Evolutionary conservation across 2,888 invertebrate genomes (phyloP).

Genomic region (Spisula solida): DNA sequence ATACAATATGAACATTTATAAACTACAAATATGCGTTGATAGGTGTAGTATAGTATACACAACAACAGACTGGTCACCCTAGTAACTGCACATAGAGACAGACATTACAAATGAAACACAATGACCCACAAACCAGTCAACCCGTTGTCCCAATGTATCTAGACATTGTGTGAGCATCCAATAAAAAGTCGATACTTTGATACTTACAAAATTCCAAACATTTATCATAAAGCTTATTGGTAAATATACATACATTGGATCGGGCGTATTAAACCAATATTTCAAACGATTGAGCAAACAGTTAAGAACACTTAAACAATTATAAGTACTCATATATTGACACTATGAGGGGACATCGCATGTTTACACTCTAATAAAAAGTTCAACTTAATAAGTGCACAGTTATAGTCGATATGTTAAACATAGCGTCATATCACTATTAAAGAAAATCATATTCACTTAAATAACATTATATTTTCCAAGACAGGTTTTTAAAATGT

Average conservation of each 20-base stretch:
- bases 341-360: neutral
- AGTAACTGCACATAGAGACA: neutral
- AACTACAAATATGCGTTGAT: no score
- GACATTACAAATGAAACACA: neutral
- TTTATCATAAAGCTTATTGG: neutral
- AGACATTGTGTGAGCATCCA: neutral
- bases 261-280: neutral
- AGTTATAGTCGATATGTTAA: no score
- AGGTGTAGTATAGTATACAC: no score
- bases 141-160: neutral
- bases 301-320: neutral
- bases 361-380: neutral
- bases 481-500: no score
- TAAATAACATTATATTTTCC: no score
- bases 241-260: slow-evolving; percentile 3
- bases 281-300: neutral
- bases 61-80: neutral
- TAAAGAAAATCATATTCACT: no score
- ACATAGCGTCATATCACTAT: no score
- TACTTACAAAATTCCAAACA: neutral
- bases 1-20: no score
- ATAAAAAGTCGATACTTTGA: neutral
- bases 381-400: no score
- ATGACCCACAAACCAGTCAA: neutral
- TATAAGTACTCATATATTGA: neutral